Conservation (phyloP, 1,140 invertebrate genomes). For the Artemia franciscana region DNA sequence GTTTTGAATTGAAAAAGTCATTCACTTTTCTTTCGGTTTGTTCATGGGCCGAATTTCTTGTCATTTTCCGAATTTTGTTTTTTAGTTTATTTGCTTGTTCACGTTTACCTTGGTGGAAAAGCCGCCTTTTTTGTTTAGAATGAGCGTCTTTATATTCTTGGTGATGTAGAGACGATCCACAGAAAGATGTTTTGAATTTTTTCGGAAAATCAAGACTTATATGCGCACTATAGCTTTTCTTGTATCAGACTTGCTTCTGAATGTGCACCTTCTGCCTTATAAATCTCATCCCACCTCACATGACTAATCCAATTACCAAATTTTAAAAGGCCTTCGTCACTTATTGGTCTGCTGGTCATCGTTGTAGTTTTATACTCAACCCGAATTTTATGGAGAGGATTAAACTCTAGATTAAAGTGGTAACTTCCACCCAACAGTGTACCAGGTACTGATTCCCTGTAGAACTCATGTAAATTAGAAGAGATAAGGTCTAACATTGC, state of each 20-base stretch:
- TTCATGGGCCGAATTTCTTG: no score
- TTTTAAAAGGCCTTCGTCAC: neutral
- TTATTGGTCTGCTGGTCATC: no score
- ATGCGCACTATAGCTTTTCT: neutral
- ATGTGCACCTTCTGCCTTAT: neutral
- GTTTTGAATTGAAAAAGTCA: no score
- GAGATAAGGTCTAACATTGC: neutral
- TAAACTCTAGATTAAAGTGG: neutral
- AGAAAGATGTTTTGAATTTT: neutral
- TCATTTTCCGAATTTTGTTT: neutral
- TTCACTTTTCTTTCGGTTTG: no score
- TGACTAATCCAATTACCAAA: no score
- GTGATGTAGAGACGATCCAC: neutral
- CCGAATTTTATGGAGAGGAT: neutral
- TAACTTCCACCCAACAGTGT: neutral
- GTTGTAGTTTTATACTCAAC: neutral
- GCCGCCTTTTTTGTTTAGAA: neutral
- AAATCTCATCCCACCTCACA: neutral
- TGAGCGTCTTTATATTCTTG: no score
- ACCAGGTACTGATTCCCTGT: neutral
- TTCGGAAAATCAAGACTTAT: neutral
- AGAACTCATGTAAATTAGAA: neutral
- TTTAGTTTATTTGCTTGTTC: neutral
- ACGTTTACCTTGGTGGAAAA: neutral
- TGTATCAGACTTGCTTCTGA: neutral